Evolutionary conservation across 2,888 invertebrate species (phyloP), one percentile per base, ranked within the genome.

Genomic region (Sylvicola cinctus): DNA sequence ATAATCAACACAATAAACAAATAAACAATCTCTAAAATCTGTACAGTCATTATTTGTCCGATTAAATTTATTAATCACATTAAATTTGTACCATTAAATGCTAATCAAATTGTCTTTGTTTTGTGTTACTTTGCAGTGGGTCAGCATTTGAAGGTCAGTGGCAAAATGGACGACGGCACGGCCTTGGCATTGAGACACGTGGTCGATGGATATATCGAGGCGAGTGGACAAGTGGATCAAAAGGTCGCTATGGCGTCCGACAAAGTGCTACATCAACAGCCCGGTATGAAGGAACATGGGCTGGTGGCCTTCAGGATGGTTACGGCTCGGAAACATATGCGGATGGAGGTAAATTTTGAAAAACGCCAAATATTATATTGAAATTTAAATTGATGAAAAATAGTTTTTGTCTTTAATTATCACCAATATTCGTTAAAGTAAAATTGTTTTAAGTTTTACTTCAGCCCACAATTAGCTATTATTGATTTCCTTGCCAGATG

Each of bases 301-400:
- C 95, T 45, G 87, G 84, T 49, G 96, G 96, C 44, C 74, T 96
- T 40, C 96, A 98, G 62, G 98, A 98, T 58, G 98, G 98, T 46
- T 98, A 96, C 62, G 98, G 98, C 46, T 93, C 93, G 33, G 98
- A 98, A 64, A 95, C 93, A 39, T 98, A 98, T 60, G 95, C 95
- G 39, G 98, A 98, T 63, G 91, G 93, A 60, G 96, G 96, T 95
- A 61, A 75, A 4, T 16, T 16, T 3, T 31, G 11, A 31, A 16
- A 12, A 13, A 31, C 16, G 13, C 15, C 16, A 3, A 8, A 30
- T 30, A 30, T 30, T 30, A 3, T 16, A 30, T 30, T 13, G 13
- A 31, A 20, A 17, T 4, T 31, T 17, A 20, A 16, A 3, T 15
- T 8, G 10, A 17, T 20, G 16, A 5, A 11, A 13, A 14, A 8